Percentiles rank a stretch among this genome's conserved stretches.
Evolutionary conservation across 2,797 vertebrate species (phyloP).

Genomic region (Amblyopsis hoosieri): DNA sequence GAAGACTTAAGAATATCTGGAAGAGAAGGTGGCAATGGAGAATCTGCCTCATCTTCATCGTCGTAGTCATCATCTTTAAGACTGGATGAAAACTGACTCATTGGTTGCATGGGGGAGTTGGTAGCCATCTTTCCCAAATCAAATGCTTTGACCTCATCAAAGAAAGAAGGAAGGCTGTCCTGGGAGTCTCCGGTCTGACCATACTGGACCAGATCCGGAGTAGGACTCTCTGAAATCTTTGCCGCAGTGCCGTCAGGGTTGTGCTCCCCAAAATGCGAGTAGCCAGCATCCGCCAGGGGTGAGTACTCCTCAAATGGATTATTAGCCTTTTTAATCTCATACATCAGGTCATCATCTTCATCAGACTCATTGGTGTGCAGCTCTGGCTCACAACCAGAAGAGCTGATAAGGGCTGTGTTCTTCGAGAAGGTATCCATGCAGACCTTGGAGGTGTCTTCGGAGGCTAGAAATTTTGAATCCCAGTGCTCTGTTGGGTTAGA

Average conservation of each 20-base stretch:
- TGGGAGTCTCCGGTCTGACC: slow-evolving; percentile 84
- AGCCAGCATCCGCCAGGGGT: slow-evolving; percentile 66
- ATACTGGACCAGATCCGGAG: slow-evolving; percentile 94
- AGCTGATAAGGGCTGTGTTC: slow-evolving; percentile 56
- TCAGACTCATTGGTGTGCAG: slow-evolving; percentile 64
- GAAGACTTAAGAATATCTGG: slow-evolving; percentile 92
- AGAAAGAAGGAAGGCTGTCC: slow-evolving; percentile 75
- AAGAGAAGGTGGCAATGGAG: slow-evolving; percentile 75
- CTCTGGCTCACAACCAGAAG: slow-evolving; percentile 60
- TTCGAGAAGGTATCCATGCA: slow-evolving; percentile 74
- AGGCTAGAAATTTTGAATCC: slow-evolving; percentile 68
- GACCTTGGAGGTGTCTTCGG: slow-evolving; percentile 67
- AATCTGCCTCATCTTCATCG: slow-evolving; percentile 68
- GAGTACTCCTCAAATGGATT: slow-evolving; percentile 76
- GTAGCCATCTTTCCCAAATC: slow-evolving; percentile 81
- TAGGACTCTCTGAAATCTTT: slow-evolving; percentile 88
- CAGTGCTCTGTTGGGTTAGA: slow-evolving; percentile 79
- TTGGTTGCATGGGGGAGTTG: slow-evolving; percentile 75
- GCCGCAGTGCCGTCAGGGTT: slow-evolving; percentile 59
- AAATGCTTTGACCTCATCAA: slow-evolving; percentile 81
- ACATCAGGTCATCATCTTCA: slow-evolving; percentile 77
- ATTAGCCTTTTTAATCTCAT: slow-evolving; percentile 73
- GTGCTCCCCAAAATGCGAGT: slow-evolving; percentile 70
- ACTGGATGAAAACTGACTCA: slow-evolving; percentile 77
- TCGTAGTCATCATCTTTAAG: slow-evolving; percentile 69